Conservation (phyloP, 2,113 vertebrate genomes). For the Phyllostomus hastatus region DNA sequence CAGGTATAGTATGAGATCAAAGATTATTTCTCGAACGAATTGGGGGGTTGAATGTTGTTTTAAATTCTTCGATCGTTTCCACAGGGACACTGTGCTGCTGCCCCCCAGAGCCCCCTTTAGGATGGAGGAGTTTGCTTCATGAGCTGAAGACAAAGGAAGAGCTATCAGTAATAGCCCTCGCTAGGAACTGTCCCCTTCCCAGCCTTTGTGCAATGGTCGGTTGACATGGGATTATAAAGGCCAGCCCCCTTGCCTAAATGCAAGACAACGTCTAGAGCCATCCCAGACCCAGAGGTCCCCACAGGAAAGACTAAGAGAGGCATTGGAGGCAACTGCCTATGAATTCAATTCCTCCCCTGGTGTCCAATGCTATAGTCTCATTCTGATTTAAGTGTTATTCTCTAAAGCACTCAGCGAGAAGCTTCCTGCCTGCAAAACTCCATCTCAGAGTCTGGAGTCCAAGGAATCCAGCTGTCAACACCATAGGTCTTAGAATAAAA, state of each 20-base stretch:
- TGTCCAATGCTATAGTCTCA: fast-evolving
- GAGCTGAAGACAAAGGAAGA: neutral
- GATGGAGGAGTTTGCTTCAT: neutral
- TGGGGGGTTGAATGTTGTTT: neutral
- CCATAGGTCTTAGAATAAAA: neutral
- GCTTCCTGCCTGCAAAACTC: neutral
- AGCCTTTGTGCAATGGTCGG: neutral
- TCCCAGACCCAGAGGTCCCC: neutral
- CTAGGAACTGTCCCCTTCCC: neutral
- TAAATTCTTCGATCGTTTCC: neutral
- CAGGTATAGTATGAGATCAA: neutral
- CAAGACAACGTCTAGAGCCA: neutral
- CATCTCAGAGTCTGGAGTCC: neutral
- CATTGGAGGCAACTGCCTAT: fast-evolving
- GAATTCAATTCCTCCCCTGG: fast-evolving
- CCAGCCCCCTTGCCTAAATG: neutral
- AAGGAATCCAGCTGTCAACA: fast-evolving
- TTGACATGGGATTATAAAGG: neutral
- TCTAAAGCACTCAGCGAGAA: neutral
- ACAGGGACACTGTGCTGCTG: neutral
- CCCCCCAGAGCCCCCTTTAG: neutral
- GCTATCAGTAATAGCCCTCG: neutral
- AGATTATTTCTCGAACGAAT: neutral
- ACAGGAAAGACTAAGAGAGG: neutral
- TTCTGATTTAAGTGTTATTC: neutral